A percentile compares a stretch with the other conserved stretches of the same genome.
Conservation (phyloP, 2,888 invertebrate species). For the Lasioglossum calceatum region DNA sequence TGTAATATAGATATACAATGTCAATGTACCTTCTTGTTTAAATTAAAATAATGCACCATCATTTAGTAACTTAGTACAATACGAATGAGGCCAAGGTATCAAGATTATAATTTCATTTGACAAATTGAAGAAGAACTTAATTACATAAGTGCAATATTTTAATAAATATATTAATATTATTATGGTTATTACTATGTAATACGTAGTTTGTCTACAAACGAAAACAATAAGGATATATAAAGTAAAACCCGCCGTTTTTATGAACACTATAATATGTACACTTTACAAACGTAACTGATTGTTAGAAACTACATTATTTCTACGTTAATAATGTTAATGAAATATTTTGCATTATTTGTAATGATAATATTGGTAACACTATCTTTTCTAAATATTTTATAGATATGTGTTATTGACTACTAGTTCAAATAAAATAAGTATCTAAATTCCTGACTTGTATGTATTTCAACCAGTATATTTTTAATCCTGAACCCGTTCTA, state of each 20-base stretch:
- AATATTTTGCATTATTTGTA: background rate
- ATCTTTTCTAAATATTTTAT: background rate
- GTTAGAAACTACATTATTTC: background rate
- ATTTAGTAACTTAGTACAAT: constrained; percentile 22
- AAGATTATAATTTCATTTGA: constrained; percentile 7
- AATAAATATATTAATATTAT: constrained; percentile 13
- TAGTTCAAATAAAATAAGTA: constrained; percentile 10
- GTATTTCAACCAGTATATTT: constrained; percentile 1
- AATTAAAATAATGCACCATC: constrained; percentile 5
- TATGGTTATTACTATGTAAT: background rate
- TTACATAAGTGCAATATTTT: constrained; percentile 27
- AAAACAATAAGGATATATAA: background rate
- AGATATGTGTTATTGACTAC: background rate
- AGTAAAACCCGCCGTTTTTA: constrained; percentile 3
- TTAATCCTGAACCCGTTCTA: background rate
- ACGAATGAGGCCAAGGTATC: background rate
- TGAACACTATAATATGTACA: background rate
- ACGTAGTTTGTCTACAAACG: background rate
- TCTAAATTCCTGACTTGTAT: background rate
- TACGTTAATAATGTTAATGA: constrained; percentile 6
- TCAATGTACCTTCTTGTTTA: background rate
- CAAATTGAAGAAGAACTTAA: constrained; percentile 11
- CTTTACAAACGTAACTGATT: constrained; percentile 3
- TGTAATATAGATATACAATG: constrained; percentile 20
- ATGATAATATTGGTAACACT: constrained; percentile 3